Percentiles rank a stretch among this genome's conserved stretches.
These are phyloP conservation scores for Lethocerus indicus DNA, from an alignment of 1,140 invertebrate species.

Conservation along the genomic window DNA sequence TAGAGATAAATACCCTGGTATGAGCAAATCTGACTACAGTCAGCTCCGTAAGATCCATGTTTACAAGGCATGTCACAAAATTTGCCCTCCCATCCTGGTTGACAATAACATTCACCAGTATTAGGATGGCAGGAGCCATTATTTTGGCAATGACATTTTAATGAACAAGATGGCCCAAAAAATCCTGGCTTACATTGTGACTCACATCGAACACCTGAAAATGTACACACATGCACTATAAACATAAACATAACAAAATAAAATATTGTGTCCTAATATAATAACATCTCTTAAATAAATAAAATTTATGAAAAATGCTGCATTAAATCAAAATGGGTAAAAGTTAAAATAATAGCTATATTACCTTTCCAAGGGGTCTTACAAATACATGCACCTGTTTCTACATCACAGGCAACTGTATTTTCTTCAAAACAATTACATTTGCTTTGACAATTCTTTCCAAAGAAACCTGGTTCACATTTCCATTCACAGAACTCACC, in stretches of 20 bases:
- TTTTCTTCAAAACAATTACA: conserved; percentile 57
- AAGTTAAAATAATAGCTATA: background rate
- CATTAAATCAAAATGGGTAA: background rate
- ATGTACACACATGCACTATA: background rate
- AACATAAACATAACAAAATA: background rate
- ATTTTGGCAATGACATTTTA: conserved; percentile 64
- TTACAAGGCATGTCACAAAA: conserved; percentile 58
- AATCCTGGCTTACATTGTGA: conserved; percentile 58
- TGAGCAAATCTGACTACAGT: conserved; percentile 66
- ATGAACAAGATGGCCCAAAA: conserved; percentile 61
- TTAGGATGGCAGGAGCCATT: conserved; percentile 72
- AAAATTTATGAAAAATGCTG: background rate
- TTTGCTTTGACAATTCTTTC: conserved; percentile 45
- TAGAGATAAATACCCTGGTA: conserved; percentile 23
- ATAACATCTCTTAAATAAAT: background rate
- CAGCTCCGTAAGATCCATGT: conserved; percentile 58
- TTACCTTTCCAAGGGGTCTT: conserved; percentile 60
- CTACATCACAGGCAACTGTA: conserved; percentile 56
- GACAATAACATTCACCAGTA: conserved; percentile 66
- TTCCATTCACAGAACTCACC: conserved; percentile 60
- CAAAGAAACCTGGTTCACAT: conserved; percentile 50
- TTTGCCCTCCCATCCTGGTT: conserved; percentile 63
- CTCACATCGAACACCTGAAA: conserved; percentile 62
- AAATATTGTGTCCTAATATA: background rate
- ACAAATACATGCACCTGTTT: conserved; percentile 69